These are phyloP conservation scores for Lasioglossum albipes DNA, from an alignment of 1,140 invertebrate species.

Conservation along the genomic window DNA sequence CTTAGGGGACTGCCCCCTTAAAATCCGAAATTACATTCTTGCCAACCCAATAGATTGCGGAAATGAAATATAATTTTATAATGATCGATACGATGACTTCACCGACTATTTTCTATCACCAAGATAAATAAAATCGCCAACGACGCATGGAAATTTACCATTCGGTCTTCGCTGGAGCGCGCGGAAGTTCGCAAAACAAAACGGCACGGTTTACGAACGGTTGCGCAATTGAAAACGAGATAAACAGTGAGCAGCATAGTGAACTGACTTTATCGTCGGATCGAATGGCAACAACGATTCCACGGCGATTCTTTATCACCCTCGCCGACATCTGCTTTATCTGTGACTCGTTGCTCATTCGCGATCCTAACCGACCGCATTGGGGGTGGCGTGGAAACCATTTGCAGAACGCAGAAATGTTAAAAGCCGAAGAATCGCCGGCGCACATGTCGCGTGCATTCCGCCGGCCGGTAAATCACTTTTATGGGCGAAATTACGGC, in stretches of 20 bases:
- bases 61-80: too few species aligned
- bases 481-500: conserved; percentile 16
- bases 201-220: too few species aligned
- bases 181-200: too few species aligned
- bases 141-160: too few species aligned
- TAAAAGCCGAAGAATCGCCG: not conserved
- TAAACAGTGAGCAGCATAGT: not conserved
- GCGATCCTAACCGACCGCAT: not conserved
- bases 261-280: not conserved
- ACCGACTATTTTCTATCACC: too few species aligned
- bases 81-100: too few species aligned
- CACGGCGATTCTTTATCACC: not conserved
- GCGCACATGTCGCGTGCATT: conserved; percentile 1
- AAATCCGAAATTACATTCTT: too few species aligned
- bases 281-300: not conserved
- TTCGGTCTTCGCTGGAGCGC: too few species aligned
- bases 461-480: conserved; percentile 10
- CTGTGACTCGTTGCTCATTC: not conserved
- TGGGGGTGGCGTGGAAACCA: not conserved
- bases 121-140: too few species aligned
- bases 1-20: too few species aligned
- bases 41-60: too few species aligned
- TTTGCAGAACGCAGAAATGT: not conserved
- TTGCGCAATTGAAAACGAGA: not conserved
- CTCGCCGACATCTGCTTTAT: not conserved